Evolutionary conservation across 2,797 vertebrate genomes (phyloP).

Genomic region (Enteromius radiatus): DNA sequence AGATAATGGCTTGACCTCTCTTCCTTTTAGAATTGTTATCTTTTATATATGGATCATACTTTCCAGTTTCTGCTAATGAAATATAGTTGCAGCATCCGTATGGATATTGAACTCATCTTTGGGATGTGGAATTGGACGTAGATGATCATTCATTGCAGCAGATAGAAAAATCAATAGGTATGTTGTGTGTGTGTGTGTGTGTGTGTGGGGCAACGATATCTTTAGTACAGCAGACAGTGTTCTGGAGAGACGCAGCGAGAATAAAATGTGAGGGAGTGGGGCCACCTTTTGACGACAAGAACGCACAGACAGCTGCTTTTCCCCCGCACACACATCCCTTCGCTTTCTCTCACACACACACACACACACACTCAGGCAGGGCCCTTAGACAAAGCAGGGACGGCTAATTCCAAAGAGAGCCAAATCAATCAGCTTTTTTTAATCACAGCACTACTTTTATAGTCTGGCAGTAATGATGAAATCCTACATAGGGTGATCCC

Average conservation of each 20-base stretch:
- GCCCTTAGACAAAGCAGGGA: slow-evolving; percentile 67
- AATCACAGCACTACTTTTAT: slow-evolving; percentile 84
- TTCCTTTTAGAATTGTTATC: not conserved
- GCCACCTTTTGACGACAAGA: slow-evolving; percentile 95
- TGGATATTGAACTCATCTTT: slow-evolving; percentile 83
- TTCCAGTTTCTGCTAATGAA: slow-evolving; percentile 70
- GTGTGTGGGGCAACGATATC: slow-evolving; percentile 53
- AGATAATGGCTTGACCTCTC: slow-evolving; percentile 21
- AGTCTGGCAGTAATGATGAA: slow-evolving; percentile 83
- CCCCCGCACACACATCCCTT: slow-evolving; percentile 20
- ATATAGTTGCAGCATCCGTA: slow-evolving; percentile 77
- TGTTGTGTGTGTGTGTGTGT: slow-evolving; percentile 60
- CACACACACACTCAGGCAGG: slow-evolving; percentile 31
- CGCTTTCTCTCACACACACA: slow-evolving; percentile 21
- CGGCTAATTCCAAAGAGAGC: slow-evolving; percentile 81
- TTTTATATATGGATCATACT: slow-evolving; percentile 43
- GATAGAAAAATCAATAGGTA: slow-evolving; percentile 85
- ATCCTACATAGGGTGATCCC: slow-evolving; percentile 80
- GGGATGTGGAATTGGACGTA: slow-evolving; percentile 79
- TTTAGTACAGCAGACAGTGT: slow-evolving; percentile 72
- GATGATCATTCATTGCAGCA: slow-evolving; percentile 81
- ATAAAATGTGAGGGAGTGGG: slow-evolving; percentile 92
- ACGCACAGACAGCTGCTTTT: slow-evolving; percentile 71
- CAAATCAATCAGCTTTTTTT: slow-evolving; percentile 86
- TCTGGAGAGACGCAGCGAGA: slow-evolving; percentile 60